Percentiles rank a stretch among this genome's conserved stretches.
phyloP scores from a whole-genome alignment of 2,888 invertebrate species.

The Muscina levida region DNA sequence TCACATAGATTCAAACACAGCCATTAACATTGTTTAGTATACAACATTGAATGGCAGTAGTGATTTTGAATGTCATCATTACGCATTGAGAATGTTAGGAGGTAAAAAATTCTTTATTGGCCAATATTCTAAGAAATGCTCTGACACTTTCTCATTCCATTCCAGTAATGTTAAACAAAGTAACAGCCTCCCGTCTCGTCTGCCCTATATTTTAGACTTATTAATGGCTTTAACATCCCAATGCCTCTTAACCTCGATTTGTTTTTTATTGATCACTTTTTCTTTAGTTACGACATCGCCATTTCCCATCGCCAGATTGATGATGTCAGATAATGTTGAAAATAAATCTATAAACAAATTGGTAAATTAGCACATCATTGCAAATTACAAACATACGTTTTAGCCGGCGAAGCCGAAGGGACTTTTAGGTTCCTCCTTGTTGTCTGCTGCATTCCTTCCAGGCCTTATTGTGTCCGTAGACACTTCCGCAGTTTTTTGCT shows the following conservation, averaged over 20 bases:
- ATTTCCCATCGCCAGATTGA: constrained; percentile 31
- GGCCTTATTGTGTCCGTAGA: too few species aligned
- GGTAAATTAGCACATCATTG: constrained; percentile 64
- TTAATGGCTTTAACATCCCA: constrained; percentile 21
- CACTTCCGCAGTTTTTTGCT: not conserved
- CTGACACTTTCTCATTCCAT: not conserved
- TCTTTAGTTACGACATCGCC: constrained; percentile 9
- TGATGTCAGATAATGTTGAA: constrained; percentile 14
- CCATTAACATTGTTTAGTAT: constrained; percentile 19
- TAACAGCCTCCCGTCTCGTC: not conserved
- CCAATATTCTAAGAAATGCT: not conserved
- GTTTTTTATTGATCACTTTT: constrained; percentile 62
- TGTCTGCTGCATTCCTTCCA: not conserved
- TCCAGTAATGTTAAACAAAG: not conserved
- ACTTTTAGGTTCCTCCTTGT: not conserved
- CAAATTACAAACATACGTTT: constrained; percentile 16
- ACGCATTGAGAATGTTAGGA: not conserved
- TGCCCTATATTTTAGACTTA: too few species aligned
- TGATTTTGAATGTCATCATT: constrained; percentile 50
- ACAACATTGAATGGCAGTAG: constrained; percentile 17
- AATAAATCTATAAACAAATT: constrained; percentile 57
- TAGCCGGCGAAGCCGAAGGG: constrained; percentile 17
- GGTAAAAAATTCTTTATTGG: constrained; percentile 10
- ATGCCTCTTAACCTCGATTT: constrained; percentile 57
- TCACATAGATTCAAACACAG: not conserved